phyloP scores from a whole-genome alignment of 2,888 invertebrate genomes.

The Andrena minutula region DNA sequence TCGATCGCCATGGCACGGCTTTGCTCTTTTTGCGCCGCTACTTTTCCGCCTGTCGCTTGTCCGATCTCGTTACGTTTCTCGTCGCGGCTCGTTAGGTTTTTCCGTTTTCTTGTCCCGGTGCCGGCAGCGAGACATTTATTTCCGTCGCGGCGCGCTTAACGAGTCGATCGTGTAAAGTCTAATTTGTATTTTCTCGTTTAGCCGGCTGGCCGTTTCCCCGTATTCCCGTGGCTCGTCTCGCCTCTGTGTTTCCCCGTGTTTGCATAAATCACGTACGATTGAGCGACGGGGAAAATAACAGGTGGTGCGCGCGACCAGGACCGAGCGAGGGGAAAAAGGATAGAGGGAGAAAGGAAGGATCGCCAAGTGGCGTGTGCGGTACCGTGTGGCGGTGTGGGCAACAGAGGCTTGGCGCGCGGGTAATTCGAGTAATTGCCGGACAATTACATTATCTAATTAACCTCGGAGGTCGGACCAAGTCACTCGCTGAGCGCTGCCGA shows the following conservation, averaged over 20 bases:
- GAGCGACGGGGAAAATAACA: conserved; percentile 31
- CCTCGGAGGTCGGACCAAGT: conserved; percentile 80
- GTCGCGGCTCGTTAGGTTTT: conserved; percentile 32
- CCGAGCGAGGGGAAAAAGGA: neutral
- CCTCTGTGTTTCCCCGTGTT: neutral
- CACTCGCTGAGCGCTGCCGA: conserved; percentile 65
- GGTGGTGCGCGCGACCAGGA: conserved; percentile 18
- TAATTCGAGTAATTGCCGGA: conserved; percentile 83
- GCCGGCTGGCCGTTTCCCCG: neutral
- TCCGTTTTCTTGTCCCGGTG: conserved; percentile 2
- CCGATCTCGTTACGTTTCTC: conserved; percentile 18
- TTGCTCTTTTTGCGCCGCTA: neutral
- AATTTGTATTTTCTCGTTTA: conserved; percentile 10
- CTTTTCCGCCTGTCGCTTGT: neutral
- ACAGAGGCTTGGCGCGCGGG: conserved; percentile 77
- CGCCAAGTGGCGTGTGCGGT: conserved; percentile 46
- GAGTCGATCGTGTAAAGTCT: conserved; percentile 11
- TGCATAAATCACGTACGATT: conserved; percentile 21
- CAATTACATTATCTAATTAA: conserved; percentile 85
- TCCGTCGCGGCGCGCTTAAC: neutral
- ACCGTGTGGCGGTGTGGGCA: conserved; percentile 40
- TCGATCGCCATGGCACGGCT: neutral
- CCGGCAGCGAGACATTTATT: neutral
- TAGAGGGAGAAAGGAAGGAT: conserved; percentile 23
- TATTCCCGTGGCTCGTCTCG: neutral